phyloP scores from a whole-genome alignment of 1,140 invertebrate species.

The Aricia agestis region DNA sequence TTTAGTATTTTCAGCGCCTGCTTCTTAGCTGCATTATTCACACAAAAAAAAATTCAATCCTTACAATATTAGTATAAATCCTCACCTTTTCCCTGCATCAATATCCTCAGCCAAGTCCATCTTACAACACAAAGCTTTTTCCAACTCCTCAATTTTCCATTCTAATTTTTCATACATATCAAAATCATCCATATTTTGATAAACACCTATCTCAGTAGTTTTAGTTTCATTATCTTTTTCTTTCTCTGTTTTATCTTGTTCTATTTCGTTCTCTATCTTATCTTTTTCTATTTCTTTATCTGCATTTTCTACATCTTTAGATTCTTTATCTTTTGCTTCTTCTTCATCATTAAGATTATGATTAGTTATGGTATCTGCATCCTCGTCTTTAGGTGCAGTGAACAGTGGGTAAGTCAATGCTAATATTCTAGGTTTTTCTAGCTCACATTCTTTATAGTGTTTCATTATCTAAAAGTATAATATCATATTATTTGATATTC shows the following conservation, averaged over 20 bases:
- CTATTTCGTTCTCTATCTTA: conserved; percentile 19
- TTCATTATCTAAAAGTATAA: conserved; percentile 52
- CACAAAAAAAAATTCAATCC: no score
- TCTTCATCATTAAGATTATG: conserved; percentile 17
- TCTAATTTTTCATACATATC: conserved; percentile 63
- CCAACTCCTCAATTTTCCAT: conserved; percentile 62
- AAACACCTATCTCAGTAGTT: conserved; percentile 25
- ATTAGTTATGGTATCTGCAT: conserved; percentile 5
- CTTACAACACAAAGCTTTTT: conserved; percentile 53
- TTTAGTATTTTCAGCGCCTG: no score
- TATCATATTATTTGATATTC: background rate
- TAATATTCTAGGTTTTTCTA: conserved; percentile 46
- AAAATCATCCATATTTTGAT: conserved; percentile 59
- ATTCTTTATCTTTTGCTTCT: conserved; percentile 12
- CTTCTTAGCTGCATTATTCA: no score
- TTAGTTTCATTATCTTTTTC: conserved; percentile 18
- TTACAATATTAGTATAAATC: no score
- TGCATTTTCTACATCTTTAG: background rate
- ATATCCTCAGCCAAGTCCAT: conserved; percentile 69
- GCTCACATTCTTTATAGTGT: conserved; percentile 43
- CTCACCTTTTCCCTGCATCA: conserved; percentile 59
- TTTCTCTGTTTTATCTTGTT: conserved; percentile 16
- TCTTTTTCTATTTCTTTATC: conserved; percentile 21
- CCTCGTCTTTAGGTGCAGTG: conserved; percentile 34
- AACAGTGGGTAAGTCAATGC: conserved; percentile 62